Evolutionary conservation across 2,888 invertebrate genomes (phyloP), one percentile per base, ranked within the genome.

Genomic region (Girardia tigrina): DNA sequence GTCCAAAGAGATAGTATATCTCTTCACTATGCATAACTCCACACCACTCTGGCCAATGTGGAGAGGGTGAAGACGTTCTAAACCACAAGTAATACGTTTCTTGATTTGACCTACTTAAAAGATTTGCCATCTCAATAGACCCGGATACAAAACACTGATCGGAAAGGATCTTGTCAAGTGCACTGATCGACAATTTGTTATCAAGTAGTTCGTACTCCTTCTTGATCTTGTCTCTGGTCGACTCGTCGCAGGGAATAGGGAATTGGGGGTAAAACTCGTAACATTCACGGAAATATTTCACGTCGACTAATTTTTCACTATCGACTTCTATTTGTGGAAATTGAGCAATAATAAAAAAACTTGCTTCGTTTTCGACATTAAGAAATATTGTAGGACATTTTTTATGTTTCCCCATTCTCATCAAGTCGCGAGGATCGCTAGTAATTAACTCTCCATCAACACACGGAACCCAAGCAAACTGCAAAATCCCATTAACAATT

Each of bases 61-160:
- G 28, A 23, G 26, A 1, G 0, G 23, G 1, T 2, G 80, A 78
- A 16, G 80, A 72, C 42, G 81, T 80, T 26, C 80, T 79, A 76
- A 82, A 82, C 27, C 80, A 78, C 78, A 82, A 82, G 70, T 80
- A 69, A 73, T 79, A 81, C 12, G 79, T 79, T 14, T 76, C 72
- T 20, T 71, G 1, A 20, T 29, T 26, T 1, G 1, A 20, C 27
- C 27, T 77, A 14, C 28, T 20, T 1, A 76, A 70, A 70, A 89
- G 86, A 84, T 91, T 90, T 8, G 92, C 92, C 82, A 92, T 92
- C 81, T 90, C 89, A 82, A 92, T 91, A 75, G 92, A 90, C 12
- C 92, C 92, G 82, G 93, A 93, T 78, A 91, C 91, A 86, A 95
- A 95, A 86, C 91, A 91, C 83, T 92, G 91, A 86, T 95, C 94